Percentiles rank a stretch among this genome's conserved stretches.
Evolutionary conservation across 2,888 invertebrate species (phyloP).

Genomic region (Bruchidius siliquastri): DNA sequence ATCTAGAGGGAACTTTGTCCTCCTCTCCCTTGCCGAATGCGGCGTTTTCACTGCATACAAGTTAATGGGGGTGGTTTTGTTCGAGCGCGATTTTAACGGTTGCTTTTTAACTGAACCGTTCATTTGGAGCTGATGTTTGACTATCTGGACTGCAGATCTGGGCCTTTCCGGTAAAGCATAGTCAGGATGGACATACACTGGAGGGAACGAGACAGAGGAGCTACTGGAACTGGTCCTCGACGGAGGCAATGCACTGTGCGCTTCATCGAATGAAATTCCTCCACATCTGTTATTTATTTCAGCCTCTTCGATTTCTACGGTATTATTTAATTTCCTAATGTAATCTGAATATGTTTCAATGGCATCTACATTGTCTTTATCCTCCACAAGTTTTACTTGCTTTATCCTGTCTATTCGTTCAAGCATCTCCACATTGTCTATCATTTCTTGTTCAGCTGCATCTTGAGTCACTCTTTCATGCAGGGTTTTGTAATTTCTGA

Average conservation of each 20-base stretch:
- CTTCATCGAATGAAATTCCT: neutral
- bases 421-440: slow-evolving; percentile 48
- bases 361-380: slow-evolving; percentile 34
- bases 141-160: slow-evolving; percentile 42
- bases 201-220: slow-evolving; percentile 34
- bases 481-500: slow-evolving; percentile 59
- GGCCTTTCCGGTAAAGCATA: slow-evolving; percentile 33
- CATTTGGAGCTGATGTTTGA: slow-evolving; percentile 40
- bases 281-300: slow-evolving; percentile 1
- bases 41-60: slow-evolving; percentile 18
- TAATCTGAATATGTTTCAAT: slow-evolving; percentile 43
- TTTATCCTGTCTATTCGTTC: slow-evolving; percentile 38
- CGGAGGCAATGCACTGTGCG: neutral
- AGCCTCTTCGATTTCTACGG: slow-evolving; percentile 7
- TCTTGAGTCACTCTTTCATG: slow-evolving; percentile 60
- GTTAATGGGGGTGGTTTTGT: slow-evolving; percentile 41
- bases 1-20: slow-evolving; percentile 18
- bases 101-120: slow-evolving; percentile 19
- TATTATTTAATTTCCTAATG: slow-evolving; percentile 34
- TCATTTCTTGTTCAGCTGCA: slow-evolving; percentile 54
- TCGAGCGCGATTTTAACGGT: slow-evolving; percentile 30
- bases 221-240: slow-evolving; percentile 7
- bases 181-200: slow-evolving; percentile 28
- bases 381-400: slow-evolving; percentile 25
- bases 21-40: slow-evolving; percentile 18